These are phyloP conservation scores for Hystrix brachyura DNA, from an alignment of 2,113 vertebrate species.

Conservation along the genomic window DNA sequence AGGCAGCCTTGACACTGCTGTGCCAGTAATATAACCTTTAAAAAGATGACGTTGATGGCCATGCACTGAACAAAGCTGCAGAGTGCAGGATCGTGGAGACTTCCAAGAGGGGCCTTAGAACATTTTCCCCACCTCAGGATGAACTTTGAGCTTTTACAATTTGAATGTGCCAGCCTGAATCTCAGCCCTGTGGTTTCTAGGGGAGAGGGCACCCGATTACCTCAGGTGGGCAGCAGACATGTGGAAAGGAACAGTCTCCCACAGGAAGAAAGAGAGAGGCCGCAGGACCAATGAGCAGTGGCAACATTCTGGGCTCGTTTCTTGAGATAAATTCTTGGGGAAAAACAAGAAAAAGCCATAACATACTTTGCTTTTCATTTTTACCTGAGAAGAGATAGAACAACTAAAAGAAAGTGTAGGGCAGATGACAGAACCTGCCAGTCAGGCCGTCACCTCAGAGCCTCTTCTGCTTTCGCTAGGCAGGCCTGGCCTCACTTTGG, in stretches of 20 bases:
- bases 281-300: no score
- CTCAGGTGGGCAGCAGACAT: neutral
- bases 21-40: no score
- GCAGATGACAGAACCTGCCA: fast-evolving
- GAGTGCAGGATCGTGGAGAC: fast-evolving
- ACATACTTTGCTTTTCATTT: neutral
- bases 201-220: neutral
- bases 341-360: neutral
- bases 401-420: neutral
- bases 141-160: neutral
- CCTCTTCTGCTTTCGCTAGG: fast-evolving
- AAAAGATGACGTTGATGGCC: fast-evolving
- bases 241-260: neutral
- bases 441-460: fast-evolving
- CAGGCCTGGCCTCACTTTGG: neutral
- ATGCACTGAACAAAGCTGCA: fast-evolving
- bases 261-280: neutral
- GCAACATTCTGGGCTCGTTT: neutral
- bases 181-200: neutral
- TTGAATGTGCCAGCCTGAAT: fast-evolving
- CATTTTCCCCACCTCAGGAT: neutral
- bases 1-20: fast-evolving
- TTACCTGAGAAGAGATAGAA: neutral
- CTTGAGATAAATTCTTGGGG: neutral
- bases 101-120: neutral